Base-by-base conservation (phyloP, 2,888 invertebrate species). In the Pachymerium ferrugineum region DNA sequence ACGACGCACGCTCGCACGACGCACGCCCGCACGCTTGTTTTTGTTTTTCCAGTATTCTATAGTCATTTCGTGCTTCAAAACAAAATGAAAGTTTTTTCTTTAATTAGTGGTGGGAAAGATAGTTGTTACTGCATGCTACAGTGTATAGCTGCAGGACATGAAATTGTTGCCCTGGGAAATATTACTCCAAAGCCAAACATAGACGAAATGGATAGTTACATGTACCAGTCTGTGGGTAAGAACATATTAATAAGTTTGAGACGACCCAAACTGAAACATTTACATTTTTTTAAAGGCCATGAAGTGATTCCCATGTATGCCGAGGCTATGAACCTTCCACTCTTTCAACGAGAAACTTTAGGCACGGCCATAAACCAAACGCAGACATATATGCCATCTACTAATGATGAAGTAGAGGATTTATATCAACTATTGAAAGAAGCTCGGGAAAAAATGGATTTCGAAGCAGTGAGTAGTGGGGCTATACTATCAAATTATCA, bases 91-190 rank as follows among this genome's bases (percentile, higher is more conserved):
- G 70, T 70, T 2, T 70, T 70, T 14, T 22, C 47, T 8, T 70
- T 74, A 35, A 25, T 74, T 42, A 98, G 97, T 85, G 99, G 99
- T 79, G 99, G 99, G 79, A 99, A 99, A 86, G 99, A 99, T 86
- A 98, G 97, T 86, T 96, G 95, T 85, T 99, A 93, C 86, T 98
- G 97, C 83, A 92, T 99, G 92, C 91, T 98, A 91, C 94, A 97
- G 86, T 97, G 97, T 85, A 89, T 95, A 78, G 91, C 91, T 78
- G 93, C 95, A 81, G 97, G 97, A 72, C 98, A 99, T 85, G 87
- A 90, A 79, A 91, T 99, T 79, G 93, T 97, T 74, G 98, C 97
- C 42, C 85, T 99, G 81, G 98, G 97, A 78, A 98, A 99, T 86
- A 87, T 99, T 79, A 89, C 90, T 85, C 98, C 97, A 76, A 87